Base-by-base conservation (phyloP, 2,888 invertebrate genomes). In the Pomacea canaliculata region DNA sequence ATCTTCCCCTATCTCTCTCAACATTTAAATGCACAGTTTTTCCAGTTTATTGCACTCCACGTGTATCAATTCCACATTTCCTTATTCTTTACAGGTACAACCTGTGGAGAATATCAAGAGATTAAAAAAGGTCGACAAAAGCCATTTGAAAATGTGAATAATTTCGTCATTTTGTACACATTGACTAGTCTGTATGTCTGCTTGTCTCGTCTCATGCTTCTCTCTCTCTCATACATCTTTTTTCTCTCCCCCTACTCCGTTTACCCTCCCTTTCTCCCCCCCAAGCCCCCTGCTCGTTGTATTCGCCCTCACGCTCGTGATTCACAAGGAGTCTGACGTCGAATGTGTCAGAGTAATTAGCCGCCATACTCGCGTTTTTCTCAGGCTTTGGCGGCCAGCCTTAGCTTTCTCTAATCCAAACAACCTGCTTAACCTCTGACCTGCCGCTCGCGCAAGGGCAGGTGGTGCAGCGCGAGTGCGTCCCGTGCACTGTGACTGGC, bases 321-420 rank as follows among this genome's bases (percentile, higher is more conserved):
- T 65, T 65, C 62, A 65, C 75, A 66, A 27, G 63, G 77, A 48
- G 76, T 77, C 77, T 80, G 80, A 73, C 72, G 49, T 18, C 59
- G 75, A 80, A 80, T 80, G 76, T 70, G 76, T 74, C 69, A 70
- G 68, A 77, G 78, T 78, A 78, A 80, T 80, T 78, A 78, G 51
- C 62, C 71, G 78, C 71, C 37, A 77, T 48, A 60, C 68, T 71
- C 48, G 37, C 51, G 73, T 70, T 49, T 70, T 70, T 56, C 70
- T 70, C 60, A 23, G 60, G 60, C 51, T 27, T 23, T 59, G 70
- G 70, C 60, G 70, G 70, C 59, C n/a, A 16, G 70, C 23, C 27
- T 13, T 70, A 27, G 56, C 70, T 70, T 51, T 70, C 59, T 19
- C 70, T 51, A 70, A 59, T 70, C 70, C 70, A 70, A 70, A 70